phyloP scores from a whole-genome alignment of 2,113 vertebrate genomes.

The Chaetorhynchus papuensis region DNA sequence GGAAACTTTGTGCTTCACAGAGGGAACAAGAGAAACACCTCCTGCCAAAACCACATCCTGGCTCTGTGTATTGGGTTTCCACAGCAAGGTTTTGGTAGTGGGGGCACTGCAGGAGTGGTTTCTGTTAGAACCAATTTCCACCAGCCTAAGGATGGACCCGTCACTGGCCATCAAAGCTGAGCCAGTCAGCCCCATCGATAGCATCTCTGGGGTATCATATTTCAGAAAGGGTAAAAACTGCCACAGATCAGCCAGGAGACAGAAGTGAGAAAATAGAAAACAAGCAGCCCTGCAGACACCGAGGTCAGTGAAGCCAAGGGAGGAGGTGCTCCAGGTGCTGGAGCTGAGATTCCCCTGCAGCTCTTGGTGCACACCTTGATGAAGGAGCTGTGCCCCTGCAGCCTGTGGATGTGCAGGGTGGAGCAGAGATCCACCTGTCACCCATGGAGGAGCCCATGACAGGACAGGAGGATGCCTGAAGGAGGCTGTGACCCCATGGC shows the following conservation, averaged over 20 bases:
- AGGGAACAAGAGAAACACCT: background rate
- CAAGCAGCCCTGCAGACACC: background rate
- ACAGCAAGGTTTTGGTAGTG: background rate
- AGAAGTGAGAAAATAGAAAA: background rate
- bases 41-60: background rate
- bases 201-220: background rate
- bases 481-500: rapidly evolving
- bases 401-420: background rate
- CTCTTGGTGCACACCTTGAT: rapidly evolving
- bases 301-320: background rate
- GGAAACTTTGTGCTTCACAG: background rate
- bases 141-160: rapidly evolving
- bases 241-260: background rate
- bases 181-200: background rate
- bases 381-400: background rate
- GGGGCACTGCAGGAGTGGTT: rapidly evolving
- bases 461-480: background rate
- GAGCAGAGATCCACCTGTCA: background rate
- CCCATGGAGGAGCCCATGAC: rapidly evolving
- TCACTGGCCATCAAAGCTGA: background rate
- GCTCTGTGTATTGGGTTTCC: rapidly evolving
- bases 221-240: background rate
- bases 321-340: rapidly evolving
- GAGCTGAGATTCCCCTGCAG: background rate
- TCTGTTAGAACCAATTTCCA: background rate